Conservation (phyloP, 1,140 invertebrate species). For the Drosophila elegans region DNA sequence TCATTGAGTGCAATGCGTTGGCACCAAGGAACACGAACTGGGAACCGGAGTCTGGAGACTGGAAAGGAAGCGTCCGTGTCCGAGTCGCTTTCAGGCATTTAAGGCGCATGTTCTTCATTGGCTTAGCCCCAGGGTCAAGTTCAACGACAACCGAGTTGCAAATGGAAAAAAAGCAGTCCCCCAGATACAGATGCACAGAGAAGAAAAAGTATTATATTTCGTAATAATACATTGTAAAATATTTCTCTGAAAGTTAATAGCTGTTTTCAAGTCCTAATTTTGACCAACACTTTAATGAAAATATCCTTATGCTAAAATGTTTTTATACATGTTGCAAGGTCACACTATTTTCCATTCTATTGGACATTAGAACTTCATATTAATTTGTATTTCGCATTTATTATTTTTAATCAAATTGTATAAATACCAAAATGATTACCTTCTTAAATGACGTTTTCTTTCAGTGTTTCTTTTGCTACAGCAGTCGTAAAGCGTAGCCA, state of each 20-base stretch:
- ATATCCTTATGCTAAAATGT: not conserved
- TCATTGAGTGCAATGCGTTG: slow-evolving; percentile 80
- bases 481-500: slow-evolving; percentile 62
- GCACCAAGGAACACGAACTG: slow-evolving; percentile 47
- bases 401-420: not conserved
- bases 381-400: no score
- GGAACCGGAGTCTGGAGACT: slow-evolving; percentile 16
- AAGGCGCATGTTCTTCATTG: slow-evolving; percentile 75
- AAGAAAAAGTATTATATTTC: not conserved
- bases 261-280: no score
- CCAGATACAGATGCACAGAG: slow-evolving; percentile 17
- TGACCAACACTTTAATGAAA: not conserved
- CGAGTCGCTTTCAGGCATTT: slow-evolving; percentile 61
- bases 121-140: slow-evolving; percentile 80
- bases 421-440: not conserved
- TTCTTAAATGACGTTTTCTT: not conserved
- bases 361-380: no score
- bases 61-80: slow-evolving; percentile 33
- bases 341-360: not conserved
- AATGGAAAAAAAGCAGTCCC: slow-evolving; percentile 30
- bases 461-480: slow-evolving; percentile 8
- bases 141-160: slow-evolving; percentile 56
- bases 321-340: not conserved
- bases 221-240: not conserved
- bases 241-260: no score